Base-by-base conservation (phyloP, 2,888 invertebrate species). In the Craniophora ligustri region DNA sequence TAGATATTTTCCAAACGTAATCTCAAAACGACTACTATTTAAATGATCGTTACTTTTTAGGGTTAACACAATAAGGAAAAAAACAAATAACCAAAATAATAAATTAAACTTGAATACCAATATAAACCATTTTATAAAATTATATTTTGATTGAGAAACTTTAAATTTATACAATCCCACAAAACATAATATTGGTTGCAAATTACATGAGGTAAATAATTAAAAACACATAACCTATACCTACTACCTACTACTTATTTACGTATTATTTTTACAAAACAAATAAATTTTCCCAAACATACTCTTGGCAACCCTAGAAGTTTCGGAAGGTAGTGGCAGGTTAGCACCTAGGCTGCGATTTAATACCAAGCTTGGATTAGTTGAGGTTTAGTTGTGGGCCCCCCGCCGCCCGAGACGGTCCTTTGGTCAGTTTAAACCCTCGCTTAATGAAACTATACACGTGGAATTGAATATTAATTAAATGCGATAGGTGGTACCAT, bases 341-440 rank as follows among this genome's bases (percentile, higher is more conserved):
- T 92, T 92, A 93, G 88, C 84, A 81, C 84, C 81, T 81, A 79
- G 70, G 68, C 85, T 87, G 84, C 85, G 90, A 89, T 87, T 89
- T 91, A 91, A 90, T 88, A 85, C 87, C 84, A 80, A 82, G 85
- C 88, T 78, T 86, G 93, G 94, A 93, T 94, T 92, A 93, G 76
- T 82, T 79, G 81, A 83, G 91, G 89, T 89, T 92, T 90, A 88
- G 88, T 82, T 78, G 81, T 68, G 78, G 79, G 67, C 80, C 81
- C 78, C 67, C 81, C 80, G 76, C 75, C 54, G 58, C 51, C 72
- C 84, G 80, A 82, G 78, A 59, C 79, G 72, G 86, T 81, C 87
- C 85, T 85, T 82, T 85, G 92, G 91, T 90, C 92, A 90, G 79
- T 86, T 87, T 84, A 69, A 90, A 86, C 83, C 90, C 84, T 73